Evolutionary conservation across 2,888 invertebrate genomes (phyloP).

Genomic region (Blomia tropicalis): DNA sequence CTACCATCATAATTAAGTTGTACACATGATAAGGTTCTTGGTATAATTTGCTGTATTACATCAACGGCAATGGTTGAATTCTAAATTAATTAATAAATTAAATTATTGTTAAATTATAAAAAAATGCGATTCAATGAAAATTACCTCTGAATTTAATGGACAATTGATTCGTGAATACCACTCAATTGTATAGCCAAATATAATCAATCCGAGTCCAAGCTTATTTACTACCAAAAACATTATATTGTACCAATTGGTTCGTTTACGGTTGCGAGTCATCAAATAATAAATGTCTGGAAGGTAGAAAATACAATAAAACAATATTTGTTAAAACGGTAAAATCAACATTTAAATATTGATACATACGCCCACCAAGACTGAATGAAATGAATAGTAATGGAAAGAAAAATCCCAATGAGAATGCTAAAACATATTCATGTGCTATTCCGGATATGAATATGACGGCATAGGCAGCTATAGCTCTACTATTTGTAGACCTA

Average conservation of each 20-base stretch:
- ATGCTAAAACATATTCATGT: constrained; percentile 36
- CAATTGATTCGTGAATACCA: constrained; percentile 63
- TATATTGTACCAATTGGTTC: constrained; percentile 44
- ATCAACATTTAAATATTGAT: not conserved
- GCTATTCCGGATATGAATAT: constrained; percentile 8
- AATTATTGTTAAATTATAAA: too few relatives aligned
- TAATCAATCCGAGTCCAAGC: constrained; percentile 56
- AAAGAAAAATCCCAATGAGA: constrained; percentile 52
- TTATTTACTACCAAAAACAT: constrained; percentile 70
- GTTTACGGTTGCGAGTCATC: not conserved
- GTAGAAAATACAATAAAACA: constrained; percentile 69
- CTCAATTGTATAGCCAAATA: constrained; percentile 67
- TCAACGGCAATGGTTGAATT: too few relatives aligned
- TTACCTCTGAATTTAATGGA: too few relatives aligned
- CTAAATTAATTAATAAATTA: too few relatives aligned
- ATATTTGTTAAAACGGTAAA: constrained; percentile 49
- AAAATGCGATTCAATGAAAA: too few relatives aligned
- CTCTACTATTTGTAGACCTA: not conserved
- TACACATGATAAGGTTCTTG: too few relatives aligned
- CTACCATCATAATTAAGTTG: too few relatives aligned
- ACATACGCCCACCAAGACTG: constrained; percentile 59
- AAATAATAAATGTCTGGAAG: constrained; percentile 38
- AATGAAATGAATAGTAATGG: constrained; percentile 75
- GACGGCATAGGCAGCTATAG: not conserved
- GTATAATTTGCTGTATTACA: too few relatives aligned